These are phyloP conservation scores for Melanostoma mellinum DNA, from an alignment of 2,888 invertebrate species.

Conservation along the genomic window DNA sequence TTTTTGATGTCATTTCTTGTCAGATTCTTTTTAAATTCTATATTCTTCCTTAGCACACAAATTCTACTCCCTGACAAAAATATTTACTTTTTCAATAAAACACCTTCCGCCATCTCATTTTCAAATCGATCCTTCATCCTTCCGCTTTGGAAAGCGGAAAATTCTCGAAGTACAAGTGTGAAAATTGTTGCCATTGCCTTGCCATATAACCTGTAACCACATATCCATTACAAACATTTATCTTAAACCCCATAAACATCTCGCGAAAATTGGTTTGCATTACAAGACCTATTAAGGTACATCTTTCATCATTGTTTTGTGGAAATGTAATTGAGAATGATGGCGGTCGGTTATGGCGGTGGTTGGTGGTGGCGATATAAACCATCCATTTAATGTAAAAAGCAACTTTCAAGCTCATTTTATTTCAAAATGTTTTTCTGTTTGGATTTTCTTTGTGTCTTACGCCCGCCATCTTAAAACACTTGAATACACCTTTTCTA, in stretches of 20 bases:
- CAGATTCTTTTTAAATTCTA: not conserved
- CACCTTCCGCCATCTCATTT: not conserved
- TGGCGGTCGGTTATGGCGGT: conserved; percentile 22
- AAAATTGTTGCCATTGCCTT: not conserved
- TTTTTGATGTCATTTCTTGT: too few species aligned
- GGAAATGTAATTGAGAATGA: conserved; percentile 51
- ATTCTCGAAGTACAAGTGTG: not conserved
- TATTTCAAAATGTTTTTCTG: too few species aligned
- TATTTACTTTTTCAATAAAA: conserved; percentile 7
- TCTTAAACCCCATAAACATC: not conserved
- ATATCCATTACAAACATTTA: not conserved
- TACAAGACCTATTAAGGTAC: conserved; percentile 9
- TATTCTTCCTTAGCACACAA: not conserved
- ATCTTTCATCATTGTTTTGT: conserved; percentile 30
- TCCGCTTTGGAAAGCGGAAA: not conserved
- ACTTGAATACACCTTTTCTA: conserved; percentile 9
- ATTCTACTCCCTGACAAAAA: not conserved
- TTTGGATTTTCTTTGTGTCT: not conserved
- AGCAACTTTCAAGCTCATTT: too few species aligned
- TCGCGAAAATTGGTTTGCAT: not conserved
- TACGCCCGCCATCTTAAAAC: conserved; percentile 8
- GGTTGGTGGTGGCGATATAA: not conserved
- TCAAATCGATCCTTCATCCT: not conserved
- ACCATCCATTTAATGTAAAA: not conserved
- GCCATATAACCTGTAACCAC: not conserved